Evolutionary conservation across 2,888 invertebrate species (phyloP).

Genomic region (Ornithoptera alexandrae): DNA sequence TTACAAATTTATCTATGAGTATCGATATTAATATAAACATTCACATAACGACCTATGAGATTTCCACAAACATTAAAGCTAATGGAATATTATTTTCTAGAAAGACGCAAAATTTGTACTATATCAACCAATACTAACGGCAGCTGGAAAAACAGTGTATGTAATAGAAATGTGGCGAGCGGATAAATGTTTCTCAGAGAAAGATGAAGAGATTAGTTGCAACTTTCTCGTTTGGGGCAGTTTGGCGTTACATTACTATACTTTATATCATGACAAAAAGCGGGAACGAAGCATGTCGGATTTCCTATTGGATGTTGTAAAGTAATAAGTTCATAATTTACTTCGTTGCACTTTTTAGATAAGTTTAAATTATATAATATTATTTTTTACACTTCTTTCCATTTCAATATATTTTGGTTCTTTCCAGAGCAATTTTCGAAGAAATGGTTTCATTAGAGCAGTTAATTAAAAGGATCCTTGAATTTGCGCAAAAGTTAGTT

Average conservation of each 20-base stretch:
- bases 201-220: constrained; percentile 84
- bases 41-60: no score
- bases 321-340: constrained; percentile 78
- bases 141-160: constrained; percentile 82
- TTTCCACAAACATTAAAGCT: no score
- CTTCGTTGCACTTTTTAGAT: background rate
- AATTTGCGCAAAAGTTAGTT: constrained; percentile 89
- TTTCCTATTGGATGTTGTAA: constrained; percentile 88
- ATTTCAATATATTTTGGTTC: background rate
- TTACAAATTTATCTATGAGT: no score
- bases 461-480: constrained; percentile 90
- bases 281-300: constrained; percentile 87
- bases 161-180: constrained; percentile 85
- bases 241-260: constrained; percentile 84
- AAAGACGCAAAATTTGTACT: constrained; percentile 68
- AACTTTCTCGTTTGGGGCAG: constrained; percentile 86
- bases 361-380: no score
- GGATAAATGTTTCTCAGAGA: constrained; percentile 78
- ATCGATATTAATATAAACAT: no score
- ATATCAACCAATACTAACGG: constrained; percentile 82
- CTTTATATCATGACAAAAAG: constrained; percentile 84
- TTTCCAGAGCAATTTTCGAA: constrained; percentile 88
- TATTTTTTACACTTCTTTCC: background rate
- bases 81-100: constrained; percentile 41
- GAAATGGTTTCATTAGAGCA: constrained; percentile 92